These are phyloP conservation scores for Leptodactylus fuscus DNA, from an alignment of 2,113 vertebrate species.

Conservation along the genomic window DNA sequence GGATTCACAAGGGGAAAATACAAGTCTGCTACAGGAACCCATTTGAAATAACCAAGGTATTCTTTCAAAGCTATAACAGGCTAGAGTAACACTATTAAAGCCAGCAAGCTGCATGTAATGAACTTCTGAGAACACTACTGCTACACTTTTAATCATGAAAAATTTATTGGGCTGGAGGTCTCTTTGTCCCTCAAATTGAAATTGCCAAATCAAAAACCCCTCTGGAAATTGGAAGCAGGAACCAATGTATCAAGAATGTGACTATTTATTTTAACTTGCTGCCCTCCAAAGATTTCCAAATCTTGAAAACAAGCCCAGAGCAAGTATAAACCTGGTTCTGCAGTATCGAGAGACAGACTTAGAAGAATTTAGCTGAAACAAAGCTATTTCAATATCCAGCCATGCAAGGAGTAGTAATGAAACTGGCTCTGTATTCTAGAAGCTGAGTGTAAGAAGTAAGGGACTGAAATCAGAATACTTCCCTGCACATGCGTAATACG, in stretches of 20 bases:
- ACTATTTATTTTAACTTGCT: conserved; percentile 54
- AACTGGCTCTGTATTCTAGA: conserved; percentile 7
- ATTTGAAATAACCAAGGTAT: conserved; percentile 61
- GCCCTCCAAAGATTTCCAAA: conserved; percentile 57
- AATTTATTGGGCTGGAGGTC: conserved; percentile 61
- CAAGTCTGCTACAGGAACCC: conserved; percentile 48
- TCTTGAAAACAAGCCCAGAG: conserved; percentile 56
- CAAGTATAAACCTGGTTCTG: conserved; percentile 51
- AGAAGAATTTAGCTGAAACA: conserved; percentile 50
- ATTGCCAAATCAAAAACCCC: conserved; percentile 61
- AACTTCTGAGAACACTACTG: conserved; percentile 61
- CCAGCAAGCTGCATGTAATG: conserved; percentile 63
- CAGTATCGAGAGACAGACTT: conserved; percentile 39
- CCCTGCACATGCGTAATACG: neutral
- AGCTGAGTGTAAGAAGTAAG: neutral
- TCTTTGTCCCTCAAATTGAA: conserved; percentile 56
- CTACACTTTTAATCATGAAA: conserved; percentile 64
- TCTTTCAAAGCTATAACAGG: conserved; percentile 58
- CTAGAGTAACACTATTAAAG: conserved; percentile 65
- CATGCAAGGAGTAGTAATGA: conserved; percentile 21
- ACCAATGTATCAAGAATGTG: conserved; percentile 37
- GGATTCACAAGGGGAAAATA: conserved; percentile 59
- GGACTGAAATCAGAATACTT: neutral
- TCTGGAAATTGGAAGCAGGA: conserved; percentile 58
- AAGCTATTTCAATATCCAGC: conserved; percentile 43